Evolutionary conservation across 2,888 invertebrate genomes (phyloP), one percentile per base, ranked within the genome.

Genomic region (Drosophila macrothrix): DNA sequence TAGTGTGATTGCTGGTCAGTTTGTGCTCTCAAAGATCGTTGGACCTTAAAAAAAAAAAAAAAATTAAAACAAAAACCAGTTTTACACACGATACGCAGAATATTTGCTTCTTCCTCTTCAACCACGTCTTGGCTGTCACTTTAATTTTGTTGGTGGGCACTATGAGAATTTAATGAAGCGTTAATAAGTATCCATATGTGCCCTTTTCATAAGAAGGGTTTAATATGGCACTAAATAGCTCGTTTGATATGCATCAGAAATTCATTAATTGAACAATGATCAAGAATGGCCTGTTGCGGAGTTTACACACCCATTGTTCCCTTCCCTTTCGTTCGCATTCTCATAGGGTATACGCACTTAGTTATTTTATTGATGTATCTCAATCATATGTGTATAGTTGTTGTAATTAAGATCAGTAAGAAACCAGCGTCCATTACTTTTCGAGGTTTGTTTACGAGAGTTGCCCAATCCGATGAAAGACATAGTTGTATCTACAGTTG

Each of bases 161-260:
- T 68, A 76, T 73, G 71, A 50, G 74, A 71, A 70, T 73, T 84
- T 75, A 85, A 84, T 85, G 90, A 85, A 84, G 85, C 88, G 90
- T 89, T 89, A 85, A 89, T 89, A 89, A 85, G 80, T 84, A 69
- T 68, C 68, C 67, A 53, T 64, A 63, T 70, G 64, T 61, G 73
- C 73, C 88, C 68, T 66, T 68, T 64, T 56, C 63, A 55, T 67
- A 68, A 74, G 73, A 80, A 78, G 77, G 88, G 74, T 66, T 74
- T 80, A 68, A 71, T 78, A 50, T 64, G 58, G 35, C 62, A 61
- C 56, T 78, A 78, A 75, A 73, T 56, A 72, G 73, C 71, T 65
- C 56, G 63, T 71, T 67, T 73, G 83, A 82, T 84, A 66, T 77
- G 75, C 73, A 88, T 88, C 84, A 49, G 28, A 65, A 68, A 67